Conservation (phyloP, 2,113 vertebrate species). For the Sinocyclocheilus anophthalmus region DNA sequence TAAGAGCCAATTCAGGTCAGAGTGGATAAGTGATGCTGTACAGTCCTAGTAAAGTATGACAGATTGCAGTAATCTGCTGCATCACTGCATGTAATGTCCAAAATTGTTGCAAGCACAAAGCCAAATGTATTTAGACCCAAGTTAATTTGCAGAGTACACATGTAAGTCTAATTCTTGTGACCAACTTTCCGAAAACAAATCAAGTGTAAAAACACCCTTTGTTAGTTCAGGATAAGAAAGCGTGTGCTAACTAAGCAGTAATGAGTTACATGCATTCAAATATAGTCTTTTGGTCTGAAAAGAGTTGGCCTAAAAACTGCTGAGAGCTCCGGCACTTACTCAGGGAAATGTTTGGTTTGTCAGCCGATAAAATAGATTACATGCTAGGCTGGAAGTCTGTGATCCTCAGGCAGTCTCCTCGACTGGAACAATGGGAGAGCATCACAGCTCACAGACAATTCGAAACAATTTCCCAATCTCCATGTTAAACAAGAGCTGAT, state of each 20-base stretch:
- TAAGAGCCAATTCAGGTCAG: not conserved
- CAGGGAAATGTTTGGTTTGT: slow-evolving; percentile 28
- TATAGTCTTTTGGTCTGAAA: not conserved
- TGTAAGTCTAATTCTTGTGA: not conserved
- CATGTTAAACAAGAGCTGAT: slow-evolving; percentile 36
- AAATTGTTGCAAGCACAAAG: not conserved
- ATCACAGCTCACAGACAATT: slow-evolving; percentile 33
- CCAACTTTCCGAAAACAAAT: not conserved
- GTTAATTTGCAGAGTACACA: not conserved
- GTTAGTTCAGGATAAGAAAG: not conserved
- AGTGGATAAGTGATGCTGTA: not conserved
- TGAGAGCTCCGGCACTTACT: slow-evolving; percentile 3
- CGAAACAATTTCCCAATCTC: slow-evolving; percentile 28
- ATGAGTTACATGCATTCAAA: not conserved
- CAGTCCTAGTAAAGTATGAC: not conserved
- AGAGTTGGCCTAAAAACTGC: slow-evolving; percentile 1
- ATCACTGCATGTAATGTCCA: not conserved
- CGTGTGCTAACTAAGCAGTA: not conserved
- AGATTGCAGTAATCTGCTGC: not conserved
- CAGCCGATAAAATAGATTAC: slow-evolving; percentile 47
- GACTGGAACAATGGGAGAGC: slow-evolving; percentile 25
- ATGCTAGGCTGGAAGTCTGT: slow-evolving; percentile 27
- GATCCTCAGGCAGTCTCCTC: slow-evolving; percentile 28
- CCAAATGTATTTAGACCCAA: not conserved
- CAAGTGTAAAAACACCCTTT: not conserved